Percentiles rank a stretch among this genome's conserved stretches.
phyloP scores from a whole-genome alignment of 64 coral and sea anemone species.

The Montipora cactus region DNA sequence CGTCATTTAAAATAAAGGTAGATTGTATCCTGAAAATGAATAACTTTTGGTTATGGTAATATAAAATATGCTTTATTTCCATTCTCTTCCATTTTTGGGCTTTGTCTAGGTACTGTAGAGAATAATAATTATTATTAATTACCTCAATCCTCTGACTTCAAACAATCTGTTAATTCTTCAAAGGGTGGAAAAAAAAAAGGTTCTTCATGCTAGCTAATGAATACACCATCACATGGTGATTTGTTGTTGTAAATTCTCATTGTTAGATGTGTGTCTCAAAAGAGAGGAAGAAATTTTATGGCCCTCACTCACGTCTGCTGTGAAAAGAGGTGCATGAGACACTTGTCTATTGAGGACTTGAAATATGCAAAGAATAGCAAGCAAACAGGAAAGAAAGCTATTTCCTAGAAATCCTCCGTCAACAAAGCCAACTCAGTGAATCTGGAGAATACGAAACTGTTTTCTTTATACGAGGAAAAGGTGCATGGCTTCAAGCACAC shows the following conservation, averaged over 20 bases:
- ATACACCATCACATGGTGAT: not conserved
- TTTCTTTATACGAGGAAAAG: constrained; percentile 15
- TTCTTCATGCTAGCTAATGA: not conserved
- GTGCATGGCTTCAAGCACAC: constrained; percentile 16
- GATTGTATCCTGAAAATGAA: not conserved
- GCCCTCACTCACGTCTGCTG: not conserved
- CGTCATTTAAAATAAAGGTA: not conserved
- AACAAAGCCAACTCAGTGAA: constrained; percentile 8
- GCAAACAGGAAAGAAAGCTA: constrained; percentile 12
- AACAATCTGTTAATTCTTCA: no score
- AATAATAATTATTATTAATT: no score
- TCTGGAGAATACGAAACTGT: constrained; percentile 2
- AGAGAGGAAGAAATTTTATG: constrained; percentile 15
- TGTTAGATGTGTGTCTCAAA: not conserved
- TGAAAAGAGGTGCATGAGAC: constrained; percentile 1
- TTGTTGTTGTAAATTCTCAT: not conserved
- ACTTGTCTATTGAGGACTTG: constrained; percentile 15
- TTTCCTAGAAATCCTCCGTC: not conserved
- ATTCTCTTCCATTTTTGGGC: no score
- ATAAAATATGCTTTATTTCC: no score
- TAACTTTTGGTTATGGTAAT: not conserved
- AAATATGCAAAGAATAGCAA: not conserved
- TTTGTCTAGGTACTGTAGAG: not conserved
- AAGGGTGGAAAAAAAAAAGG: not conserved
- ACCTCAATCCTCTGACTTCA: no score